Conservation (phyloP, 1,140 invertebrate genomes). For the Cataglyphis hispanica region DNA sequence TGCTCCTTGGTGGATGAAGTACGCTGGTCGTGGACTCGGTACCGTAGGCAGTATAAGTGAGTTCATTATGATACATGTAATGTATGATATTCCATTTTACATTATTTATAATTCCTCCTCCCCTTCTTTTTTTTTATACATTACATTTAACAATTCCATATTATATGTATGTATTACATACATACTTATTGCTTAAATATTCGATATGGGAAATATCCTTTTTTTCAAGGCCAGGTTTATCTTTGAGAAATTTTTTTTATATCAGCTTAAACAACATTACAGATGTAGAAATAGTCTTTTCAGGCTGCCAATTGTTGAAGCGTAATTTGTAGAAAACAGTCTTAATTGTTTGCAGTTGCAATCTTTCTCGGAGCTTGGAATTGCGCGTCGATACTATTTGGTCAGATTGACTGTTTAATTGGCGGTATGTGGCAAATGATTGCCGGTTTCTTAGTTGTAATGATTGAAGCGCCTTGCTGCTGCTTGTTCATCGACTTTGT, state of each 20-base stretch:
- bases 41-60: slow-evolving; percentile 94
- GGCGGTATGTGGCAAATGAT: slow-evolving; percentile 96
- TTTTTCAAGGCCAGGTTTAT: neutral
- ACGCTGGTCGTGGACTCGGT: slow-evolving; percentile 93
- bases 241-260: neutral
- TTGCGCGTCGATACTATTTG: slow-evolving; percentile 90
- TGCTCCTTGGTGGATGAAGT: slow-evolving; percentile 95
- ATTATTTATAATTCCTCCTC: neutral
- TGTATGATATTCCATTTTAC: neutral
- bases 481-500: slow-evolving; percentile 98
- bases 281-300: neutral
- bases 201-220: neutral
- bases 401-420: slow-evolving; percentile 90
- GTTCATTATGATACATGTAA: slow-evolving; percentile 75
- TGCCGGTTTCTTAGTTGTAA: slow-evolving; percentile 94
- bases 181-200: neutral
- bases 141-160: too few relatives aligned
- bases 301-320: neutral
- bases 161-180: neutral
- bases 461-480: slow-evolving; percentile 97
- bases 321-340: neutral
- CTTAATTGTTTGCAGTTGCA: slow-evolving; percentile 90
- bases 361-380: slow-evolving; percentile 95
- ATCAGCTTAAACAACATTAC: neutral
- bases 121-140: too few relatives aligned